Evolutionary conservation across 2,113 vertebrate genomes (phyloP), one percentile per base, ranked within the genome.

Genomic region (Romanogobio albipinnatus): DNA sequence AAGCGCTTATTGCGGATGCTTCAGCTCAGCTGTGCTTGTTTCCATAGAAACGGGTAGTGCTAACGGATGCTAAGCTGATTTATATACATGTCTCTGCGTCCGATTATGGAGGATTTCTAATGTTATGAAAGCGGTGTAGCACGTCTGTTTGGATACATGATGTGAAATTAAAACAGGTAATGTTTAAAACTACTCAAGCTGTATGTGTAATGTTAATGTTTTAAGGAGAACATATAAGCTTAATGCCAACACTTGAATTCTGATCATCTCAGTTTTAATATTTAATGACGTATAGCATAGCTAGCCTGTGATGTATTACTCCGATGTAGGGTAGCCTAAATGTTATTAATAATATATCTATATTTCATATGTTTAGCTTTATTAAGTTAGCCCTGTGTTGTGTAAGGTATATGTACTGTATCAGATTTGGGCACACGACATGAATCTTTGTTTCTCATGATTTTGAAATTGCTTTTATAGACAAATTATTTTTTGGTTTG

Each of bases 1-100:
- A 36, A 17, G 14, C 26, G 64, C 64, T 10, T 76, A 53, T 10
- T 29, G 43, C 29, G 53, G 29, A 9, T 3, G 76, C 39, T 22
- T 71, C 64, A n/a, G 10, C 33, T 15, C 17, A 26, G 2, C 79
- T 61, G 78, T 24, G 43, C 81, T 84, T 61, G 93, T 95, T 94
- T 91, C 91, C 92, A 95, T 95, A 89, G 93, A 91, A 76, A 76
- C 74, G 47, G 24, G 14, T 53, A 76, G 49, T 53, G 74, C 74
- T 76, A 91, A 94, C 91, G 45, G 66, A n/a, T 61, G 47, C n/a
- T 73, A 47, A 68, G 59, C 86, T 77, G 64, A 36, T 47, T 59
- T 26, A 26, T 11, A 70, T 2, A 73, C 49, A 73, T n/a, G 9
- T 43, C 62, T 0, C 0, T 36, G 19, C 81, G 47, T 53, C 79